These are phyloP conservation scores for Cairina moschata DNA, from an alignment of 2,113 vertebrate species.

Conservation along the genomic window DNA sequence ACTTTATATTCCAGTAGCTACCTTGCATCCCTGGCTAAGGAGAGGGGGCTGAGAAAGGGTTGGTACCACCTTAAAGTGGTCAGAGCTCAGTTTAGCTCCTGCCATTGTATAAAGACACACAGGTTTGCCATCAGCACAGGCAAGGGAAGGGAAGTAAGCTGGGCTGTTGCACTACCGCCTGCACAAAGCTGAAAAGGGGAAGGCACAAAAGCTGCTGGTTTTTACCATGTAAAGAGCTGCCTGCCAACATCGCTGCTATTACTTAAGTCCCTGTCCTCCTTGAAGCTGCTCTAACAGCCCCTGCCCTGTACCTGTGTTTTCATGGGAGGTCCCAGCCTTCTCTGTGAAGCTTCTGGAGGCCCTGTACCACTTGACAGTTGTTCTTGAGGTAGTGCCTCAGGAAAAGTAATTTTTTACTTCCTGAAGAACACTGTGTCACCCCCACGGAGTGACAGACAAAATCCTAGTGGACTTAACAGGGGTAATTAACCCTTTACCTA, in stretches of 20 bases:
- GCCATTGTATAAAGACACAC: background rate
- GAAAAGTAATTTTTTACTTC: background rate
- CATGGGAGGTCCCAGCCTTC: background rate
- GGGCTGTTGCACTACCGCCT: no score
- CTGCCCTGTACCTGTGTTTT: background rate
- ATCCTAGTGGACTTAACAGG: background rate
- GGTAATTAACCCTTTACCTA: background rate
- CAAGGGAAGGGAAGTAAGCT: background rate
- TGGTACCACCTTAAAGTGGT: no score
- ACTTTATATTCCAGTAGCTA: background rate
- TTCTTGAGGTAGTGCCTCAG: background rate
- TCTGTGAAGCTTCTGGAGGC: background rate
- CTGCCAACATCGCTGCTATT: background rate
- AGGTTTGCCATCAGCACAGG: rapidly evolving
- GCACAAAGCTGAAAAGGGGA: background rate
- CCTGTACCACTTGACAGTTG: background rate
- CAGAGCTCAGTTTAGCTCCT: background rate
- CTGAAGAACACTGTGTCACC: background rate
- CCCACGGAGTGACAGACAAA: background rate
- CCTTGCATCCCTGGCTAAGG: background rate
- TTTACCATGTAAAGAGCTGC: background rate
- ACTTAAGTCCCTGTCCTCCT: background rate
- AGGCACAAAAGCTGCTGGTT: background rate
- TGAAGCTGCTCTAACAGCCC: background rate
- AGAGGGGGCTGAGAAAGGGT: background rate